These are phyloP conservation scores for Malurus cyaneus DNA, from an alignment of 2,113 vertebrate species.

Conservation along the genomic window DNA sequence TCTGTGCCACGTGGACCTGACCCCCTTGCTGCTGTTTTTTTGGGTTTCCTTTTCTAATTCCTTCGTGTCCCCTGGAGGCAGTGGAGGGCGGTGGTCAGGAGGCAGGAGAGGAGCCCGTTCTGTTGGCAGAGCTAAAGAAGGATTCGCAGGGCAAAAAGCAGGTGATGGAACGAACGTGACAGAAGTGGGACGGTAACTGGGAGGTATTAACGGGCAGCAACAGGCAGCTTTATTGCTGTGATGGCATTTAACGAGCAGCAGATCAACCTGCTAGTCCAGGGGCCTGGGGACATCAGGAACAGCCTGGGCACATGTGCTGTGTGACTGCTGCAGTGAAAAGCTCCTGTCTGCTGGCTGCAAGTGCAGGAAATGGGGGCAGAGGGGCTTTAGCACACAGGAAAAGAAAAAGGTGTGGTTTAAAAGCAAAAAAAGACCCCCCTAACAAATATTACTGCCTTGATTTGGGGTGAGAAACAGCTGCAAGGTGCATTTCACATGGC, in stretches of 20 bases:
- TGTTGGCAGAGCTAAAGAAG: not conserved
- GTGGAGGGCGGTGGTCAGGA: not conserved
- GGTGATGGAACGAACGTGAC: slow-evolving; percentile 12
- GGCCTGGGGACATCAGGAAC: not conserved
- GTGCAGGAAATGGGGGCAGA: slow-evolving; percentile 48
- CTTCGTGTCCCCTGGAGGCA: not conserved
- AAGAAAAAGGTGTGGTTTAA: not conserved
- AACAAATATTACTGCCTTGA: not conserved
- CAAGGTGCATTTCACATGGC: not conserved
- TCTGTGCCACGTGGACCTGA: not conserved
- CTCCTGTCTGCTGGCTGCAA: not conserved
- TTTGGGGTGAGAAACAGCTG: not conserved
- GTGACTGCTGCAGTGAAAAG: not conserved
- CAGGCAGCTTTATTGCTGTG: not conserved
- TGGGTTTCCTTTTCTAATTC: not conserved
- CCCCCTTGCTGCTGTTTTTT: not conserved
- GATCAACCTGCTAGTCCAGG: not conserved
- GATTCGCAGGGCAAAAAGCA: not conserved
- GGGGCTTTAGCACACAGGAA: slow-evolving; percentile 28
- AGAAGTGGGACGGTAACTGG: not conserved
- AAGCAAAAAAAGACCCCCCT: not conserved
- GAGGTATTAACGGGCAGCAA: not conserved
- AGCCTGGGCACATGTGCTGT: not conserved
- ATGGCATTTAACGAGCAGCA: not conserved
- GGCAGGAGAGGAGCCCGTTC: not conserved